These are phyloP conservation scores for Oxytorus armatus DNA, from an alignment of 2,888 invertebrate genomes.

Conservation along the genomic window DNA sequence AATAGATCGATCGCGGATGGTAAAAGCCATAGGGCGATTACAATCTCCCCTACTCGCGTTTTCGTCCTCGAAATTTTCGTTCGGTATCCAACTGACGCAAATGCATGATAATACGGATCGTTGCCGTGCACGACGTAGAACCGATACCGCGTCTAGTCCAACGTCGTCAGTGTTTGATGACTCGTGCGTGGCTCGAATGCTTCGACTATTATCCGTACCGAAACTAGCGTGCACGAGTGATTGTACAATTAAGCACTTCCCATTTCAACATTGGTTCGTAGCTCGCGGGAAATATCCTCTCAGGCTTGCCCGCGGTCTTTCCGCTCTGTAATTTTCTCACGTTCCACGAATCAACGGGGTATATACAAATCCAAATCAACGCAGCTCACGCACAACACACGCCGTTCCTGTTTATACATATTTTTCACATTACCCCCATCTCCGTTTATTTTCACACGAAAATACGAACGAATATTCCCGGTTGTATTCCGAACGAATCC, in stretches of 20 bases:
- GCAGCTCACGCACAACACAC: conserved; percentile 11
- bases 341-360: conserved; percentile 47
- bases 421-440: not conserved
- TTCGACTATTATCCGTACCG: conserved; percentile 49
- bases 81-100: conserved; percentile 45
- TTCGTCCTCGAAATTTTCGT: conserved; percentile 35
- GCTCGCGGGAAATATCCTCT: conserved; percentile 46
- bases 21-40: too few relatives aligned
- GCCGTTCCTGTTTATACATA: conserved; percentile 4
- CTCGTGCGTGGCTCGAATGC: conserved; percentile 75
- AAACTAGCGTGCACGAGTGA: conserved; percentile 58
- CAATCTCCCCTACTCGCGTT: conserved; percentile 19
- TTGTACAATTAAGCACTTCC: conserved; percentile 56
- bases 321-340: conserved; percentile 49
- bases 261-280: conserved; percentile 47
- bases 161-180: conserved; percentile 74
- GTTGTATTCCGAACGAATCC: too few relatives aligned
- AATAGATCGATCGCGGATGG: too few relatives aligned
- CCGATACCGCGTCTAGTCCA: conserved; percentile 37
- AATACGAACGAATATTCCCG: too few relatives aligned
- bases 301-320: conserved; percentile 4
- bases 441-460: not conserved
- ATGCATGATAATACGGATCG: conserved; percentile 63
- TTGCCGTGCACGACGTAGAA: conserved; percentile 61
- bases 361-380: conserved; percentile 25